These are phyloP conservation scores for Leptonema lineaticorne DNA, from an alignment of 1,140 invertebrate genomes.

Conservation along the genomic window DNA sequence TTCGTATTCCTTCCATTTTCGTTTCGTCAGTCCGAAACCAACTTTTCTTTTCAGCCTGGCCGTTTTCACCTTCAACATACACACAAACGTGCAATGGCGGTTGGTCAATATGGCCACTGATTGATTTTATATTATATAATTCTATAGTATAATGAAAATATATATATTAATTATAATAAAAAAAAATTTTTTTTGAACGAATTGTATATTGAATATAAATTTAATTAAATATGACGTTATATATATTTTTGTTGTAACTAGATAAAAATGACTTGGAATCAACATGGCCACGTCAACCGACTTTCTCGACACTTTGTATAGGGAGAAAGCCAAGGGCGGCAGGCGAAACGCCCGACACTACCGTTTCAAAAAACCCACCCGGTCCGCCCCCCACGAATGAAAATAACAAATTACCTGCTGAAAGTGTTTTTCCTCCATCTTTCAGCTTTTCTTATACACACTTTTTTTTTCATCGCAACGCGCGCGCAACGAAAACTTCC, in stretches of 20 bases:
- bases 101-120: no score
- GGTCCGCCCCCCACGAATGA: slow-evolving; percentile 15
- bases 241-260: no score
- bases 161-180: no score
- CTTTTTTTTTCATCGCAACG: slow-evolving; percentile 19
- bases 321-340: neutral
- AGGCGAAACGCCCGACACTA: neutral
- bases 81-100: no score
- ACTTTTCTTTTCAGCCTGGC: slow-evolving; percentile 29
- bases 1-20: neutral
- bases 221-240: no score
- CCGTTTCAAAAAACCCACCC: neutral
- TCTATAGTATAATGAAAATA: no score
- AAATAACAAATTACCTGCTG: slow-evolving; percentile 36
- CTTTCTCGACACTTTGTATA: slow-evolving; percentile 7
- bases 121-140: no score
- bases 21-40: slow-evolving; percentile 11
- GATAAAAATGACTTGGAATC: no score
- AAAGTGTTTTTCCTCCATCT: slow-evolving; percentile 34
- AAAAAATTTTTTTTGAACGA: no score
- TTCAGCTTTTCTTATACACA: slow-evolving; percentile 26
- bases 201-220: no score
- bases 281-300: no score
- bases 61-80: slow-evolving; percentile 3
- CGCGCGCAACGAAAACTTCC: slow-evolving; percentile 24